These are phyloP conservation scores for Drosophila histrio DNA, from an alignment of 2,888 invertebrate genomes.

Conservation along the genomic window DNA sequence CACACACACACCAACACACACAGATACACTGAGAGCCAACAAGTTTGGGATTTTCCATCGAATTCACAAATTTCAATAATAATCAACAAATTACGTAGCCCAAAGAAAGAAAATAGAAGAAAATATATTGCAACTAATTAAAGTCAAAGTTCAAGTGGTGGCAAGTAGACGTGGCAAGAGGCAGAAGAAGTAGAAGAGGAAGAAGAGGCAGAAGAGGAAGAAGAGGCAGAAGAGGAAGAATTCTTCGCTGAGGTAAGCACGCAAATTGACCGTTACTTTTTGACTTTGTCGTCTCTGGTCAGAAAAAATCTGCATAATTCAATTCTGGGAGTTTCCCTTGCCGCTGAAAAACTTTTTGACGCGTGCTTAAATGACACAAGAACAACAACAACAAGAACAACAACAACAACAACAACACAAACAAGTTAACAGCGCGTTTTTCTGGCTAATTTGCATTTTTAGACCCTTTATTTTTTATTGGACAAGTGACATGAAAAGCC, in stretches of 20 bases:
- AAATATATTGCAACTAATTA: slow-evolving; percentile 3
- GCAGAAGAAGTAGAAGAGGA: neutral
- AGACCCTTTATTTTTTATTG: no score
- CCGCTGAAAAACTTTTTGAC: slow-evolving; percentile 21
- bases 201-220: neutral
- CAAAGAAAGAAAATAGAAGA: neutral
- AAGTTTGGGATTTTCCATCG: neutral
- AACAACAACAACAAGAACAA: slow-evolving; percentile 1
- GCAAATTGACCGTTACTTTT: slow-evolving; percentile 13
- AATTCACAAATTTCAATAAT: neutral
- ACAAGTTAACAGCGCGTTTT: slow-evolving; percentile 5
- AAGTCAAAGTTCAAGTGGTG: no score
- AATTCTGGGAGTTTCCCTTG: slow-evolving; percentile 18
- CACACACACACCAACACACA: neutral
- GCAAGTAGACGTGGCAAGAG: no score
- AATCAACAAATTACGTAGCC: slow-evolving; percentile 11
- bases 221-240: neutral
- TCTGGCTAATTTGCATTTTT: slow-evolving; percentile 55
- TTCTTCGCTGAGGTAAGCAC: slow-evolving; percentile 31
- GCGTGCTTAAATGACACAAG: slow-evolving; percentile 25
- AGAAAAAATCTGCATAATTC: slow-evolving; percentile 57
- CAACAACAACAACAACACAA: slow-evolving; percentile 7
- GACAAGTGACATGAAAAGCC: slow-evolving; percentile 22
- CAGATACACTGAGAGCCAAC: neutral
- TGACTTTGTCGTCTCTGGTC: no score